Conservation (phyloP, 2,113 vertebrate species). For the Mobula birostris region DNA sequence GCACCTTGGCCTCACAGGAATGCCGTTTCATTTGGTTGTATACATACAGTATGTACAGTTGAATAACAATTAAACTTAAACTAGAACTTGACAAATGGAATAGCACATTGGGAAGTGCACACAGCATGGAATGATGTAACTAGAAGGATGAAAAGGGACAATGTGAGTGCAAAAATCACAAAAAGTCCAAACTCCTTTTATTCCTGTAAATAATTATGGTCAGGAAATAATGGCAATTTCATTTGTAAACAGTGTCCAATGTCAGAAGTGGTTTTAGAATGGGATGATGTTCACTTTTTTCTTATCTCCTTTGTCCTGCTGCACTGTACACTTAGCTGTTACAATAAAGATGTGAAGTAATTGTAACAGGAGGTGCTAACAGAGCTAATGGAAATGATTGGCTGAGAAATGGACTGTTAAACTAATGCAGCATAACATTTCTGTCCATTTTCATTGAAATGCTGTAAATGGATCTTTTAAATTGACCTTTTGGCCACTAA, state of each 20-base stretch:
- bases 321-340: not conserved
- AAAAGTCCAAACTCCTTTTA: not conserved
- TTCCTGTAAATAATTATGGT: not conserved
- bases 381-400: not conserved
- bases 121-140: not conserved
- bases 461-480: not conserved
- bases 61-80: too few relatives aligned
- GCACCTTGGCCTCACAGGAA: too few relatives aligned
- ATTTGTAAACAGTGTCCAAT: not conserved
- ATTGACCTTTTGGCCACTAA: not conserved
- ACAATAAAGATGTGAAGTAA: not conserved
- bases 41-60: too few relatives aligned
- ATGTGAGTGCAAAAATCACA: not conserved
- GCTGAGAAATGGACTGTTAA: conserved; percentile 1
- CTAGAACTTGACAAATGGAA: too few relatives aligned
- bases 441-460: not conserved
- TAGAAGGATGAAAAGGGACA: not conserved
- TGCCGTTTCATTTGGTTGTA: too few relatives aligned
- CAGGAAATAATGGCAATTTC: not conserved
- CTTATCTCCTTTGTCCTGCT: not conserved
- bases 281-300: not conserved
- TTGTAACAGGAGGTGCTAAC: not conserved
- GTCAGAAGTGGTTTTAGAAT: not conserved
- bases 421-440: not conserved
- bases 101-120: not conserved